Evolutionary conservation across 2,113 vertebrate genomes (phyloP).

Genomic region (Egretta garzetta): DNA sequence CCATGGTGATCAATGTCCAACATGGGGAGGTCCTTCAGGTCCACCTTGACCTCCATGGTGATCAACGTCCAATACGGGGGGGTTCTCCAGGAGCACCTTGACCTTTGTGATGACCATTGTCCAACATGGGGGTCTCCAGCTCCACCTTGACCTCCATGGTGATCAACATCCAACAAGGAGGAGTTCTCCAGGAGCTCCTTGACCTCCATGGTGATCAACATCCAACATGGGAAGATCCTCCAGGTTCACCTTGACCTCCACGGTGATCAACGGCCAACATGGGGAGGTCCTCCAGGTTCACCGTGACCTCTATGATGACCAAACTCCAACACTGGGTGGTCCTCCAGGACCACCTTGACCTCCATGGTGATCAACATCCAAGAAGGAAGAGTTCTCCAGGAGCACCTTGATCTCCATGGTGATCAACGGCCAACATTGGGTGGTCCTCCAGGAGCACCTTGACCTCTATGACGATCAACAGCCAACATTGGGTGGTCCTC

Average conservation of each 20-base stretch:
- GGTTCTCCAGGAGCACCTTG: background rate
- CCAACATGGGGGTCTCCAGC: background rate
- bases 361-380: background rate
- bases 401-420: no score
- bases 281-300: fast-evolving
- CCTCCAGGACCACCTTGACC: no score
- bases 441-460: background rate
- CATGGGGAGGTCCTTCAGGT: background rate
- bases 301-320: fast-evolving
- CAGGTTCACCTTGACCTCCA: background rate
- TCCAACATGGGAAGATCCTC: background rate
- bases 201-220: fast-evolving
- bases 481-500: fast-evolving
- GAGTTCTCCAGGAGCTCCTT: background rate
- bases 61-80: fast-evolving
- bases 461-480: fast-evolving
- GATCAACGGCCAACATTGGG: fast-evolving
- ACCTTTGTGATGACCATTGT: fast-evolving
- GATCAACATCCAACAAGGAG: fast-evolving
- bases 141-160: background rate
- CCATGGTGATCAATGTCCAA: background rate
- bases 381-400: background rate
- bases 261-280: fast-evolving
- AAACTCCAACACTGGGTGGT: fast-evolving
- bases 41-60: background rate